phyloP scores from a whole-genome alignment of 30 jellyfish, hydroid and myxozoan species.

The Aurelia sp. region DNA sequence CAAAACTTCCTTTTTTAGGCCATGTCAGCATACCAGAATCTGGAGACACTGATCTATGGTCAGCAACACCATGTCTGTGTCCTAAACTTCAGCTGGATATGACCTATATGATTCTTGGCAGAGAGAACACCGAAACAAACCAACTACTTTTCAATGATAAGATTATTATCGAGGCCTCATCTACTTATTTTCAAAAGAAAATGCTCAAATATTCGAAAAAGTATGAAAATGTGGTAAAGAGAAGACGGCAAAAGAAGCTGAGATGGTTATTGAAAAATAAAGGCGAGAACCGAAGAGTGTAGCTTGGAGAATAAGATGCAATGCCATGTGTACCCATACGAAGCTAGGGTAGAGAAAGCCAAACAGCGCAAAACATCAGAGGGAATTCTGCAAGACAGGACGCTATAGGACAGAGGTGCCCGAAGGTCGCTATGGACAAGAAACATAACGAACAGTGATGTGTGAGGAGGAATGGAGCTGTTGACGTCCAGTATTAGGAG shows the following conservation, averaged over 20 bases:
- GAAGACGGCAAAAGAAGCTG: constrained; percentile 23
- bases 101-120: constrained; percentile 41
- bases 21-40: background rate
- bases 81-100: constrained; percentile 33
- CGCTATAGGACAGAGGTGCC: no score
- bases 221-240: constrained; percentile 20
- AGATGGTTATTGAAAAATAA: constrained; percentile 1
- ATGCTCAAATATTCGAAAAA: constrained; percentile 41
- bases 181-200: constrained; percentile 29
- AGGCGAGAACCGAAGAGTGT: no score
- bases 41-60: constrained; percentile 23
- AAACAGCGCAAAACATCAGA: no score
- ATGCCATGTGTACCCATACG: no score
- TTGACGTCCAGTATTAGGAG: no score
- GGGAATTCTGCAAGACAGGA: no score
- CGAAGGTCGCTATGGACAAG: no score
- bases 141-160: constrained; percentile 13
- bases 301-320: no score
- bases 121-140: constrained; percentile 11
- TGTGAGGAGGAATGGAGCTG: no score
- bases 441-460: no score
- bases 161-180: background rate
- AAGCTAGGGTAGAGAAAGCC: no score
- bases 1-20: constrained; percentile 5
- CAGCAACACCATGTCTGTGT: constrained; percentile 38